phyloP scores from a whole-genome alignment of 2,888 invertebrate species.

The Mesorhabditis sp. region DNA sequence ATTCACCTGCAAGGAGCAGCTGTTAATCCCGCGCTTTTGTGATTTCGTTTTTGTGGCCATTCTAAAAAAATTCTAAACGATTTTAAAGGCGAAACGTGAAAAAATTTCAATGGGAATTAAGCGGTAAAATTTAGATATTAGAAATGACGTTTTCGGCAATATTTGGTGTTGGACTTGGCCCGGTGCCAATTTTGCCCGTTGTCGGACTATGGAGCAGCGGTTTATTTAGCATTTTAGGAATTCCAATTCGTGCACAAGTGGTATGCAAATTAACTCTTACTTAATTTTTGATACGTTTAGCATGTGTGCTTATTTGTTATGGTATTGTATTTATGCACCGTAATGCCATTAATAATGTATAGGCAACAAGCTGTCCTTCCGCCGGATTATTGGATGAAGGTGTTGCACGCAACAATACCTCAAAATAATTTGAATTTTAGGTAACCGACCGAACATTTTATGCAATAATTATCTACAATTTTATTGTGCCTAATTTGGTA shows the following conservation, averaged over 20 bases:
- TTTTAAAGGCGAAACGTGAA: no score
- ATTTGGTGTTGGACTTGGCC: background rate
- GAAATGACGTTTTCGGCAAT: background rate
- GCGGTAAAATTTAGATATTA: background rate
- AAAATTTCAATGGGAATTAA: no score
- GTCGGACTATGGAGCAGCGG: background rate
- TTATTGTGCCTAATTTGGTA: background rate
- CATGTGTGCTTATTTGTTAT: background rate
- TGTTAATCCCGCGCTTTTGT: no score
- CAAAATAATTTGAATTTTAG: no score
- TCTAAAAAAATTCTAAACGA: no score
- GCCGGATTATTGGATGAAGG: background rate
- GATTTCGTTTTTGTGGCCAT: no score
- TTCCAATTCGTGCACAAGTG: background rate
- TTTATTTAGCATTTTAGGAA: background rate
- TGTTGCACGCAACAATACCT: no score
- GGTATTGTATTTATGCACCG: background rate
- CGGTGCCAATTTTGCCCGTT: background rate
- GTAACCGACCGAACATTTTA: background rate
- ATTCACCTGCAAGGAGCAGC: no score
- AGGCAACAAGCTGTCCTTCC: slow-evolving; percentile 2
- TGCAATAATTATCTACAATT: background rate
- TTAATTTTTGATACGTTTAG: background rate
- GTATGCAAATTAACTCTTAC: background rate
- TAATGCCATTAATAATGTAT: background rate